phyloP scores from a whole-genome alignment of 2,888 invertebrate genomes.

The Agriopis aurantiaria region DNA sequence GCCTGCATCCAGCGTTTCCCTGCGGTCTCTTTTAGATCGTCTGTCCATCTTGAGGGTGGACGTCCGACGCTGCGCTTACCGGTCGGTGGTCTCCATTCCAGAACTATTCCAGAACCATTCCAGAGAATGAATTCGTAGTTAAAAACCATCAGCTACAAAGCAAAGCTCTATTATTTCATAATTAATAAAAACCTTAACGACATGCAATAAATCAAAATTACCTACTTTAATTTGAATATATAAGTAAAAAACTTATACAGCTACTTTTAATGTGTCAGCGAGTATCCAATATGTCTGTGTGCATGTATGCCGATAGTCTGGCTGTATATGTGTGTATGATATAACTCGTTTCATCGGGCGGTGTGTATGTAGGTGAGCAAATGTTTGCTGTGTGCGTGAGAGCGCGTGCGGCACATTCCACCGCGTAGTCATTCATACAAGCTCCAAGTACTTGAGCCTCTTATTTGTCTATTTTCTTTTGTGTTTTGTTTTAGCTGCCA shows the following conservation, averaged over 20 bases:
- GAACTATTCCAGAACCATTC: too few species aligned
- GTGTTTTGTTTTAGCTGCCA: constrained; percentile 54
- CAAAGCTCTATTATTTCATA: constrained; percentile 18
- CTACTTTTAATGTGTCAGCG: constrained; percentile 57
- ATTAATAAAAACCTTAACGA: constrained; percentile 33
- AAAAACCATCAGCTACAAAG: constrained; percentile 6
- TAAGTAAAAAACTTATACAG: constrained; percentile 58
- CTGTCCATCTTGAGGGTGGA: too few species aligned
- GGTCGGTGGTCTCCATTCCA: too few species aligned
- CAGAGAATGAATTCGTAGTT: too few species aligned
- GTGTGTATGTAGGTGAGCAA: constrained; percentile 59
- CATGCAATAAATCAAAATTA: constrained; percentile 53
- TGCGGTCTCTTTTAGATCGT: too few species aligned
- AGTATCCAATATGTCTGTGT: constrained; percentile 61
- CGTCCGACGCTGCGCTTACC: too few species aligned
- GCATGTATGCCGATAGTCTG: constrained; percentile 53
- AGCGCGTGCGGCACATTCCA: constrained; percentile 81
- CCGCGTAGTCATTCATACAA: constrained; percentile 79
- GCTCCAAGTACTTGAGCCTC: constrained; percentile 60
- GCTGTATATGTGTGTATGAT: constrained; percentile 57
- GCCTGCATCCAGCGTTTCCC: too few species aligned
- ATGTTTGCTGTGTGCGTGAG: constrained; percentile 52
- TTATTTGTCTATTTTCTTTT: constrained; percentile 61
- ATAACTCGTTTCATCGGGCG: constrained; percentile 69
- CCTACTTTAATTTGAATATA: constrained; percentile 47